Evolutionary conservation across 2,888 invertebrate genomes (phyloP), one percentile per base, ranked within the genome.

Genomic region (Mesoligia furuncula): DNA sequence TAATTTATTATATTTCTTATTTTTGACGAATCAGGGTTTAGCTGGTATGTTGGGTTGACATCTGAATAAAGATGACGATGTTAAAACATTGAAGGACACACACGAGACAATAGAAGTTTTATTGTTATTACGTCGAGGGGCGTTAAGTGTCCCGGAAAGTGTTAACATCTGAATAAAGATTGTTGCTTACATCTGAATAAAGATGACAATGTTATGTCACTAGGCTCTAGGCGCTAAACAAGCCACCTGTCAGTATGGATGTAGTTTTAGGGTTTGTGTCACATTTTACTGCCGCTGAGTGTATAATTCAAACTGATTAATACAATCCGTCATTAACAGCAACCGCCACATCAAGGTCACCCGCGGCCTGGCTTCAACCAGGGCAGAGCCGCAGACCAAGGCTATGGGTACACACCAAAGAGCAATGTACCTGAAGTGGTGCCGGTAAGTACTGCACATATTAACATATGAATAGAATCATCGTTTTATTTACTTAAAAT

Each of bases 331-430:
- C 57, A n/a, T 73, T 48, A 45, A 73, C 67, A 77, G 75, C 75
- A 54, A 36, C 69, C 51, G 17, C 51, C 77, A 20, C 84, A 70
- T 20, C 84, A 69, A 64, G 48, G 51, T 39, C 75, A 80, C 11
- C 66, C 79, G 11, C 76, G 83, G 4, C 8, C 83, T 27, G 27
- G 67, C 4, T 90, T 78, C 51, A 81, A 75, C 11, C 90, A 89
- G 66, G 71, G 81, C 73, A 87, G 84, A 64, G 74, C 76, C 1
- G 69, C 80, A 7, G 88, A 88, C 5, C 90, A 86, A 54, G 79
- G 77, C 36, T 90, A 85, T 75, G 88, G 89, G 0, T 91, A 85
- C 74, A 82, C 79, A 54, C 75, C 88, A 7, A 92, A 90, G 59
- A 72, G 27, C 59, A 80, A 75, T 75, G 48, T 81, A 39, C 77